phyloP scores from a whole-genome alignment of 2,113 vertebrate genomes.

The Pomatorhinus ruficollis region DNA sequence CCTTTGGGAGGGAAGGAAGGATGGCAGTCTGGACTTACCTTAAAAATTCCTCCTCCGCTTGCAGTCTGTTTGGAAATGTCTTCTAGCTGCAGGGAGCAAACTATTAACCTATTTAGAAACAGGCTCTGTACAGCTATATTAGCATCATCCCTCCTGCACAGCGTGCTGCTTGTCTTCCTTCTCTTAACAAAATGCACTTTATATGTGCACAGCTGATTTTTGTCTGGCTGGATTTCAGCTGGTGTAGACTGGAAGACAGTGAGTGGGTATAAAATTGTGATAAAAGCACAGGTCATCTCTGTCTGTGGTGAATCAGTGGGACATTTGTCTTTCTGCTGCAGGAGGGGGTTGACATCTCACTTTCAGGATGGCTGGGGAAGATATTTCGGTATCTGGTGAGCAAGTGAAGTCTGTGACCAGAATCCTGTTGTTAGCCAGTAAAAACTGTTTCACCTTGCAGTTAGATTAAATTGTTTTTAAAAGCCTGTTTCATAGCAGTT shows the following conservation, averaged over 20 bases:
- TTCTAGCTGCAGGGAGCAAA: conserved; percentile 29
- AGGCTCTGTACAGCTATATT: background rate
- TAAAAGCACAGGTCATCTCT: background rate
- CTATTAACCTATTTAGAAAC: conserved; percentile 48
- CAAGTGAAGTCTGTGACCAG: background rate
- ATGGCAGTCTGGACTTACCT: background rate
- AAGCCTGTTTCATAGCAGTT: background rate
- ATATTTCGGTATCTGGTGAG: background rate
- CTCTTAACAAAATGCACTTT: background rate
- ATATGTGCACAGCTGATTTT: background rate
- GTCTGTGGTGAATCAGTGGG: background rate
- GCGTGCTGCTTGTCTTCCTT: background rate
- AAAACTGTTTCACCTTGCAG: background rate
- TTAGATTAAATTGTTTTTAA: background rate
- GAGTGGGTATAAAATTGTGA: background rate
- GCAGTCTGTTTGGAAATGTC: conserved; percentile 3
- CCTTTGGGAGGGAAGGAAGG: background rate
- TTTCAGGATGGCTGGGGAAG: background rate
- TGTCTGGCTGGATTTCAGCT: conserved; percentile 28
- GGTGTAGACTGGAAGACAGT: background rate
- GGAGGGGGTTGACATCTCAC: background rate
- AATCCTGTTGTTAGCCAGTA: background rate
- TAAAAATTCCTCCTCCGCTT: background rate
- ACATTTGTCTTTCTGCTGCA: background rate
- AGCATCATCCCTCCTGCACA: conserved; percentile 7